Percentiles rank a stretch among this genome's conserved stretches.
Evolutionary conservation across 2,113 vertebrate genomes (phyloP).

Genomic region (Dasypus novemcinctus): DNA sequence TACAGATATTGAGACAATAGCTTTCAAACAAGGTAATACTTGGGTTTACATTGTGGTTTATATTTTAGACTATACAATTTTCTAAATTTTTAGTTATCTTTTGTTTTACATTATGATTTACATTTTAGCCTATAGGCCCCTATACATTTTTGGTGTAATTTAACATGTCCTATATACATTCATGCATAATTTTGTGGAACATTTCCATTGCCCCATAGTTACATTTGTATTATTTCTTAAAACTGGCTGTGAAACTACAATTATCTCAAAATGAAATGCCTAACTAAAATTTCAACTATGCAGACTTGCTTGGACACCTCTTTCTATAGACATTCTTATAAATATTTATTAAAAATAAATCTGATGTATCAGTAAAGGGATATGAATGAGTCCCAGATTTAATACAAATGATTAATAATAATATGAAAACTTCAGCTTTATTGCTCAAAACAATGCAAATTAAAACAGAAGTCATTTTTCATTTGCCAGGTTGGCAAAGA

Average conservation of each 20-base stretch:
- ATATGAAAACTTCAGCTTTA: not conserved
- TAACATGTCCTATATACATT: too few relatives aligned
- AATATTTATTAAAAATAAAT: not conserved
- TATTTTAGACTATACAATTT: too few relatives aligned
- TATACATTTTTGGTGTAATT: too few relatives aligned
- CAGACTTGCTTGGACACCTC: not conserved
- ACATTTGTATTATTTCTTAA: not conserved
- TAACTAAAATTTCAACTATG: not conserved
- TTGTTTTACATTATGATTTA: too few relatives aligned
- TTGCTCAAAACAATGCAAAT: conserved; percentile 17
- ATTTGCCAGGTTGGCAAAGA: not conserved
- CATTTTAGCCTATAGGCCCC: too few relatives aligned
- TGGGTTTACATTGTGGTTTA: too few relatives aligned
- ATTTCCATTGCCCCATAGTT: too few relatives aligned
- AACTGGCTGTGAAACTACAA: not conserved
- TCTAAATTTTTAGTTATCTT: too few relatives aligned
- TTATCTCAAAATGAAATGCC: not conserved
- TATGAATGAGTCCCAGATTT: not conserved
- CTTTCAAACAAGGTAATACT: too few relatives aligned
- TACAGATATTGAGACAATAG: too few relatives aligned
- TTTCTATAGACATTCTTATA: not conserved
- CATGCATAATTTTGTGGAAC: too few relatives aligned
- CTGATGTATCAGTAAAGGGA: not conserved
- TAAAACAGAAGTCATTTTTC: not conserved
- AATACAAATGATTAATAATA: not conserved